Evolutionary conservation across 1,140 invertebrate species (phyloP).

Genomic region (Contarinia nasturtii): DNA sequence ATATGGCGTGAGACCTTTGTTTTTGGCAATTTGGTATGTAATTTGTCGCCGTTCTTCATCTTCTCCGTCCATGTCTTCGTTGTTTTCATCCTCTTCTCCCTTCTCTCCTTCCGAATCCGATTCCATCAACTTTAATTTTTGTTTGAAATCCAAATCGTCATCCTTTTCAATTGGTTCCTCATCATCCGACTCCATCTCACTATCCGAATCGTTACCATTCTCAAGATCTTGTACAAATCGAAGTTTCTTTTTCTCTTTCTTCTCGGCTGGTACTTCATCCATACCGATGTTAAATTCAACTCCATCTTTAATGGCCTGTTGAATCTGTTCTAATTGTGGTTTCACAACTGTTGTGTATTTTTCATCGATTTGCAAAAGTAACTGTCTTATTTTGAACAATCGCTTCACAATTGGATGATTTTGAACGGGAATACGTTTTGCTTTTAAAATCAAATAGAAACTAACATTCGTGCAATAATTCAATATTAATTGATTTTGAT

Average conservation of each 20-base stretch:
- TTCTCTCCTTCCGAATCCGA: constrained; percentile 1
- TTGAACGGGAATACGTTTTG: constrained; percentile 42
- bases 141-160: constrained; percentile 1
- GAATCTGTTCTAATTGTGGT: constrained; percentile 33
- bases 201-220: constrained; percentile 12
- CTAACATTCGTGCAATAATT: constrained; percentile 73
- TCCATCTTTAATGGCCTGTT: constrained; percentile 19
- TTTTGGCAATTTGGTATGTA: constrained; percentile 85
- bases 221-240: constrained; percentile 13
- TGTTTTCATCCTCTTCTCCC: constrained; percentile 15
- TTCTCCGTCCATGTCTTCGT: constrained; percentile 16
- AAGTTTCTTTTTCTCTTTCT: constrained; percentile 9
- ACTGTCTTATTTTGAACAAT: constrained; percentile 57
- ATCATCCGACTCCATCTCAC: constrained; percentile 19
- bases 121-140: not conserved
- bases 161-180: constrained; percentile 11
- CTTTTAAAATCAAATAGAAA: constrained; percentile 71
- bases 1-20: constrained; percentile 77
- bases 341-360: constrained; percentile 41
- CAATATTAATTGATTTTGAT: constrained; percentile 48
- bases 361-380: constrained; percentile 50
- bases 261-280: constrained; percentile 23
- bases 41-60: constrained; percentile 49
- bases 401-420: constrained; percentile 74
- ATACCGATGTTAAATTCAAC: constrained; percentile 23